Percentiles rank a stretch among this genome's conserved stretches.
These are phyloP conservation scores for Megamerina dolium DNA, from an alignment of 2,888 invertebrate genomes.

Conservation along the genomic window DNA sequence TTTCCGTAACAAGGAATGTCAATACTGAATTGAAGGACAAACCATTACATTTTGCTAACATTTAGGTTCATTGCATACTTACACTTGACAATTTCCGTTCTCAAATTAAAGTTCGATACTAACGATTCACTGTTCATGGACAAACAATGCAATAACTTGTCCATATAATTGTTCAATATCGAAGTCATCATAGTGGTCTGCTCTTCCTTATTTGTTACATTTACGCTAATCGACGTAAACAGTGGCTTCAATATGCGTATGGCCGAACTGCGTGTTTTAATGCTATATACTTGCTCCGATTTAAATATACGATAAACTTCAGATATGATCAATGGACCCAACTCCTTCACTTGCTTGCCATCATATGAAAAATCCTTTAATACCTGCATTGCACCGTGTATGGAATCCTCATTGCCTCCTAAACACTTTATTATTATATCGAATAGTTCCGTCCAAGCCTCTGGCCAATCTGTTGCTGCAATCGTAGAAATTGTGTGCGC, in stretches of 20 bases:
- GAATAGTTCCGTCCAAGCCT: constrained; percentile 64
- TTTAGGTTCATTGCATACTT: constrained; percentile 16
- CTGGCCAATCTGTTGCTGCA: constrained; percentile 69
- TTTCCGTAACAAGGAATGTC: constrained; percentile 57
- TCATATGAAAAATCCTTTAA: constrained; percentile 64
- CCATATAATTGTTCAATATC: constrained; percentile 62
- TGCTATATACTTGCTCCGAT: constrained; percentile 53
- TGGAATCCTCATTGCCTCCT: constrained; percentile 56
- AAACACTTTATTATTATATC: constrained; percentile 61
- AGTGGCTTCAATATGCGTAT: constrained; percentile 63
- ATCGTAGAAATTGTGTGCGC: constrained; percentile 67
- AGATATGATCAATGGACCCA: constrained; percentile 63
- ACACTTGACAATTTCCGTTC: constrained; percentile 60
- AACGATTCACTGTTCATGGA: constrained; percentile 53
- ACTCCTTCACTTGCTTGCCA: constrained; percentile 60
- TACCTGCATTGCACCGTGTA: constrained; percentile 68
- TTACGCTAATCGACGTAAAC: constrained; percentile 45
- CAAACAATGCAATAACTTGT: constrained; percentile 57
- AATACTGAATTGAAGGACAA: constrained; percentile 46
- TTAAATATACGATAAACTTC: constrained; percentile 65
- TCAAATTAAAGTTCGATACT: constrained; percentile 57
- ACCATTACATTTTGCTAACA: not conserved
- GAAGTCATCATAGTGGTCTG: constrained; percentile 58
- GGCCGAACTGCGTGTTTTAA: constrained; percentile 59
- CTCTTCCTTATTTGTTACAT: constrained; percentile 51